These are phyloP conservation scores for Hydroisotoma schaefferi DNA, from an alignment of 2,888 invertebrate genomes.

Conservation along the genomic window DNA sequence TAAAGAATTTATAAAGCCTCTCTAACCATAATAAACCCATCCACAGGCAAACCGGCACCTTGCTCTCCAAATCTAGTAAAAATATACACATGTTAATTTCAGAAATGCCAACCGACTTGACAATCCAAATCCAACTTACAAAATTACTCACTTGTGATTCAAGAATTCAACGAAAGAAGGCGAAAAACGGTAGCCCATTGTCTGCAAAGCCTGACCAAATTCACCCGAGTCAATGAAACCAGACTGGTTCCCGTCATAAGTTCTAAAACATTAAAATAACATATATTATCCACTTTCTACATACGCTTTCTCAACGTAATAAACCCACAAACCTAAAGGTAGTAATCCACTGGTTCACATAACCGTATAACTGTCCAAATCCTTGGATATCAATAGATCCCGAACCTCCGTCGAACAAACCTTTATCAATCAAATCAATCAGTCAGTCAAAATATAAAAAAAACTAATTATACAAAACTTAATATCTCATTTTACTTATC, in stretches of 20 bases:
- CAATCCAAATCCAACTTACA: neutral
- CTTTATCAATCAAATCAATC: no score
- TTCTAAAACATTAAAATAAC: no score
- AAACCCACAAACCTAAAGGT: no score
- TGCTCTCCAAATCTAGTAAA: conserved; percentile 39
- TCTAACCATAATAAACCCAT: conserved; percentile 83
- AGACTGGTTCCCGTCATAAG: conserved; percentile 79
- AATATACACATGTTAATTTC: neutral
- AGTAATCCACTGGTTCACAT: conserved; percentile 82
- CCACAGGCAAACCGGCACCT: conserved; percentile 60
- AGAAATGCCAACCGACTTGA: conserved; percentile 3
- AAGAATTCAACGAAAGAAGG: conserved; percentile 65
- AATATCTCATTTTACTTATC: conserved; percentile 62
- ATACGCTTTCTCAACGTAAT: no score
- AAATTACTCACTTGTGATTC: conserved; percentile 27
- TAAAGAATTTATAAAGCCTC: no score
- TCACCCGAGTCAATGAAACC: conserved; percentile 79
- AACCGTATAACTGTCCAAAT: conserved; percentile 65
- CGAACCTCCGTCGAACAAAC: conserved; percentile 82
- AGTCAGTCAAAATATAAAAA: neutral
- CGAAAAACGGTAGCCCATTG: conserved; percentile 84
- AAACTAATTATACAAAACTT: conserved; percentile 9
- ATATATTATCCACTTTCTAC: no score
- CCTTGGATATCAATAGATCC: conserved; percentile 81
- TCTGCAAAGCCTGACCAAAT: conserved; percentile 70